Conservation (phyloP, 2,888 invertebrate genomes). For the Drosophila rellima region DNA sequence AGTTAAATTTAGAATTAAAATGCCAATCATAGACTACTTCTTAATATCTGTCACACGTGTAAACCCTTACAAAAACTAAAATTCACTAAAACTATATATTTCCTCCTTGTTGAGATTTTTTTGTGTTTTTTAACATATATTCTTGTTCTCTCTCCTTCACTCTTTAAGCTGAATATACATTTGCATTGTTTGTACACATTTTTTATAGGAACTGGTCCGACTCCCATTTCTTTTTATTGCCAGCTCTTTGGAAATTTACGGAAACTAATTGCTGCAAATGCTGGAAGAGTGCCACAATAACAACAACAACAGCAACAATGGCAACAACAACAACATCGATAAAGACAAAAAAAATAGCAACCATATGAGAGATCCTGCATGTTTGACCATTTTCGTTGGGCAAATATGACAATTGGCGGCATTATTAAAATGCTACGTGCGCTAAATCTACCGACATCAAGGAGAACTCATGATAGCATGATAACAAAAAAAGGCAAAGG, state of each 20-base stretch:
- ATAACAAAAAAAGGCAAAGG: slow-evolving; percentile 1
- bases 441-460: slow-evolving; percentile 80
- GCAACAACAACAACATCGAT: neutral
- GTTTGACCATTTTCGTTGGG: slow-evolving; percentile 62
- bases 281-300: slow-evolving; percentile 16
- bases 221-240: slow-evolving; percentile 50
- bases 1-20: too few relatives aligned
- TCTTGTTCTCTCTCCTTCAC: neutral
- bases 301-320: neutral
- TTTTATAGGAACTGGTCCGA: slow-evolving; percentile 12
- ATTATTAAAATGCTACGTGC: slow-evolving; percentile 75
- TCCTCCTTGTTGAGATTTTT: neutral
- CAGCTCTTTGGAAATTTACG: slow-evolving; percentile 49
- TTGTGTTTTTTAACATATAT: too few relatives aligned
- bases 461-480: slow-evolving; percentile 10
- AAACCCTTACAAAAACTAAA: neutral
- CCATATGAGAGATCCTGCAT: slow-evolving; percentile 46
- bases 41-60: neutral
- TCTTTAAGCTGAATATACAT: neutral
- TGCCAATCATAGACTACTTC: neutral
- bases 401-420: slow-evolving; percentile 80
- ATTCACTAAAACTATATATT: slow-evolving; percentile 10
- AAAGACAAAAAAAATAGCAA: neutral
- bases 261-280: slow-evolving; percentile 60
- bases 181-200: slow-evolving; percentile 17